A percentile compares a stretch with the other conserved stretches of the same genome.
phyloP scores from a whole-genome alignment of 2,888 invertebrate genomes.

The Tethea ocularis region DNA sequence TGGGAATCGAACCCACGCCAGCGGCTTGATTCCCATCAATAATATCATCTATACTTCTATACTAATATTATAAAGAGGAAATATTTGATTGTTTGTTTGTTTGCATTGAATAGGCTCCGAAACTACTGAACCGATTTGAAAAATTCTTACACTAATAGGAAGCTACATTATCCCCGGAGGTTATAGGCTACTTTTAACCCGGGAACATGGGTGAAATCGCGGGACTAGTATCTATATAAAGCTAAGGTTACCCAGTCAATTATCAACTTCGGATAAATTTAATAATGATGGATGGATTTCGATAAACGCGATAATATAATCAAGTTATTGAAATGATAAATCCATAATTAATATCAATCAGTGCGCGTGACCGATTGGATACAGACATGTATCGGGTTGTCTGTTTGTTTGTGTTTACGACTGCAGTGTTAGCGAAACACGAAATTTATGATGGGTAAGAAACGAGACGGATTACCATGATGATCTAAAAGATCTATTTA shows the following conservation, averaged over 20 bases:
- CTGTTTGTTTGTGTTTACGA: conserved; percentile 35
- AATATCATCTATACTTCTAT: too few relatives aligned
- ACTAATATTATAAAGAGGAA: too few relatives aligned
- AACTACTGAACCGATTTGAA: too few relatives aligned
- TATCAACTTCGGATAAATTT: neutral
- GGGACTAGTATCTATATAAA: neutral
- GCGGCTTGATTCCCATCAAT: too few relatives aligned
- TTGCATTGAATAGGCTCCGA: too few relatives aligned
- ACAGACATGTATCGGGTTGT: conserved; percentile 31
- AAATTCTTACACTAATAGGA: too few relatives aligned
- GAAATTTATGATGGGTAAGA: conserved; percentile 31
- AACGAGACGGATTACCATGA: neutral
- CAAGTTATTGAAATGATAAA: neutral
- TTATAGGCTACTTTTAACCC: too few relatives aligned
- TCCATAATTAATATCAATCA: neutral
- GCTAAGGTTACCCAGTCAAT: neutral
- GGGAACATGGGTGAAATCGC: too few relatives aligned
- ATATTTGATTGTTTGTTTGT: too few relatives aligned
- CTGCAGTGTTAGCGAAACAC: conserved; percentile 32
- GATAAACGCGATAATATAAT: neutral
- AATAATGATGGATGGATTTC: conserved; percentile 9
- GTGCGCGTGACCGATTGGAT: conserved; percentile 7
- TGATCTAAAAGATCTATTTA: too few relatives aligned
- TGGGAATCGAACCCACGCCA: too few relatives aligned
- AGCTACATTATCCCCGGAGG: too few relatives aligned